These are phyloP conservation scores for Perizoma flavofasciatum DNA, from an alignment of 2,888 invertebrate species.

Conservation along the genomic window DNA sequence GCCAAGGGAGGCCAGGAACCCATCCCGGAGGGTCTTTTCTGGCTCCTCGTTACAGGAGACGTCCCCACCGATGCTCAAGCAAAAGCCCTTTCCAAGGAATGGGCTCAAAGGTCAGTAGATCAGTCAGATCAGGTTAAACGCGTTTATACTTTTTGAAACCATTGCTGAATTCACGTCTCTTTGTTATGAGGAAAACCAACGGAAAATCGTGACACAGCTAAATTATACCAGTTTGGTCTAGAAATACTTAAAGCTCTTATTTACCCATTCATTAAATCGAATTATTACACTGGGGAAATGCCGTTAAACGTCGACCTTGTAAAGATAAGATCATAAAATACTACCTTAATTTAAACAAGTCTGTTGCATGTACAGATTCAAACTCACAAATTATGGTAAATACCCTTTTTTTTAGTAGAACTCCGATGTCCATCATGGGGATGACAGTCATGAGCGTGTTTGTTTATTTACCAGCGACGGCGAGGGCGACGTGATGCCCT, in stretches of 20 bases:
- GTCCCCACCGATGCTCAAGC: conserved; percentile 89
- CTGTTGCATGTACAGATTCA: too few relatives aligned
- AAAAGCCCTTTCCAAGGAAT: conserved; percentile 89
- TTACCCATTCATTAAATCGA: background rate
- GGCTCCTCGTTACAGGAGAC: conserved; percentile 90
- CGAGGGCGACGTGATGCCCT: too few relatives aligned
- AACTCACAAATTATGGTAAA: too few relatives aligned
- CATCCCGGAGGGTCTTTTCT: conserved; percentile 91
- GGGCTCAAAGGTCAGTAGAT: conserved; percentile 84
- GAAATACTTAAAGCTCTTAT: background rate
- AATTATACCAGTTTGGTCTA: background rate
- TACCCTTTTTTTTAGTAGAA: too few relatives aligned
- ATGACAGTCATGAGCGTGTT: too few relatives aligned
- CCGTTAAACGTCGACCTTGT: too few relatives aligned
- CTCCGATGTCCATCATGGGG: too few relatives aligned
- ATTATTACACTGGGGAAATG: background rate
- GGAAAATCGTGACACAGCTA: background rate
- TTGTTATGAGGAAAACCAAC: background rate
- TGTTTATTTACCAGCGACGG: too few relatives aligned
- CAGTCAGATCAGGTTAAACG: background rate
- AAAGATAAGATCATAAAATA: background rate
- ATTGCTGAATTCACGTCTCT: background rate
- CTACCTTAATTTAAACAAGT: background rate
- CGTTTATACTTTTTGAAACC: background rate
- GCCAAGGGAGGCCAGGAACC: conserved; percentile 88